These are phyloP conservation scores for Arizona elegans DNA, from an alignment of 2,113 vertebrate species.

Conservation along the genomic window DNA sequence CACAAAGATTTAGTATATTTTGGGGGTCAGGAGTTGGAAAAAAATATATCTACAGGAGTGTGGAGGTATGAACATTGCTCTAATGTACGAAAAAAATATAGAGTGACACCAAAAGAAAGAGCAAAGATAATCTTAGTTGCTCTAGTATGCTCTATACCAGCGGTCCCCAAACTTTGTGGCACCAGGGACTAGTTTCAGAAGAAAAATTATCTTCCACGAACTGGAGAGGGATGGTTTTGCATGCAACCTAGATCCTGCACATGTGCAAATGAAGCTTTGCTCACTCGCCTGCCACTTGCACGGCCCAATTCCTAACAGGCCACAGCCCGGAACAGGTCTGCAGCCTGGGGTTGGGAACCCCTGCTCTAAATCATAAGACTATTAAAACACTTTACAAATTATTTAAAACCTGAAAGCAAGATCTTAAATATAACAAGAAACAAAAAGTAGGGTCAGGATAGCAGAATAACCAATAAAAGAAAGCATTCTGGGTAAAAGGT, in stretches of 20 bases:
- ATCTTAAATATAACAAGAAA: neutral
- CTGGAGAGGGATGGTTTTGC: too few relatives aligned
- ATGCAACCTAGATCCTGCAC: too few relatives aligned
- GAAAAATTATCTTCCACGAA: too few relatives aligned
- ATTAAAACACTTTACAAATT: neutral
- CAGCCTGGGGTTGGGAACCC: accelerated
- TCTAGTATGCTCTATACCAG: neutral
- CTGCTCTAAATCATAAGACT: neutral
- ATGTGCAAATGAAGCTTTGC: too few relatives aligned
- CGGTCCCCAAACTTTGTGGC: too few relatives aligned
- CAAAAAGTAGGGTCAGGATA: neutral
- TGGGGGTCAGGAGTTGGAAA: neutral
- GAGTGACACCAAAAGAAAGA: neutral
- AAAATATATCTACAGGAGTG: neutral
- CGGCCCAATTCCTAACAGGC: neutral
- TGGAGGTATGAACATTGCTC: neutral
- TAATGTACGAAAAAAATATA: neutral
- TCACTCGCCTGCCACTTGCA: neutral
- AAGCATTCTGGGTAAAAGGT: neutral
- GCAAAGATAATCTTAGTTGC: neutral
- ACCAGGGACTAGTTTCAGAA: too few relatives aligned
- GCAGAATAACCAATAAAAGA: neutral
- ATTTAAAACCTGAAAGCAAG: neutral
- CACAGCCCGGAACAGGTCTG: neutral
- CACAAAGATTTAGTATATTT: neutral